Conservation (phyloP, 2,888 invertebrate genomes). For the Carterocephalus palaemon region DNA sequence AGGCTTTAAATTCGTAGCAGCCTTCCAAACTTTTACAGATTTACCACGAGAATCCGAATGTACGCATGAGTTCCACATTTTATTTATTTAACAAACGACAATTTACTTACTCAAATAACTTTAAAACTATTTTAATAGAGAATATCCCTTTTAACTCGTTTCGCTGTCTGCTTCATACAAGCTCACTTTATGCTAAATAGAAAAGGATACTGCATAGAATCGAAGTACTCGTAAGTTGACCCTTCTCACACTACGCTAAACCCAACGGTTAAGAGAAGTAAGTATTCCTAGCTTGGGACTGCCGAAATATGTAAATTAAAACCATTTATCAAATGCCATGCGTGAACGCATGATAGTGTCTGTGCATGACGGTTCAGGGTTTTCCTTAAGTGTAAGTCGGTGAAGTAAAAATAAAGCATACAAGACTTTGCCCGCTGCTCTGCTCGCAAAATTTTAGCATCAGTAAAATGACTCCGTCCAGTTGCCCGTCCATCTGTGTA, state of each 20-base stretch:
- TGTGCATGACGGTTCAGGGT: too few relatives aligned
- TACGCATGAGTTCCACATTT: slow-evolving; percentile 25
- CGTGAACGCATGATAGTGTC: not conserved
- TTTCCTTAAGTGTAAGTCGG: not conserved
- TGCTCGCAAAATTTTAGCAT: too few relatives aligned
- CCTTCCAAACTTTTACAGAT: too few relatives aligned
- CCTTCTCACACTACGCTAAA: slow-evolving; percentile 49
- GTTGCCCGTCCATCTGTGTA: too few relatives aligned
- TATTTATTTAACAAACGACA: too few relatives aligned
- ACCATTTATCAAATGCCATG: slow-evolving; percentile 13
- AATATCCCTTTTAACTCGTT: slow-evolving; percentile 36
- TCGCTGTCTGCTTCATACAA: slow-evolving; percentile 30
- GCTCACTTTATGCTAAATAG: slow-evolving; percentile 26
- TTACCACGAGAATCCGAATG: slow-evolving; percentile 9
- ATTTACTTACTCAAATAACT: slow-evolving; percentile 15
- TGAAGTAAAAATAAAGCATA: not conserved
- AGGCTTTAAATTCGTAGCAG: too few relatives aligned
- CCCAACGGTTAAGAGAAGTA: slow-evolving; percentile 25
- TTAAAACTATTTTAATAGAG: slow-evolving; percentile 50
- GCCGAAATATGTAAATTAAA: slow-evolving; percentile 21
- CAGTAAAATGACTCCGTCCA: too few relatives aligned
- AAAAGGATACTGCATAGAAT: slow-evolving; percentile 35
- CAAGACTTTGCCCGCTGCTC: not conserved
- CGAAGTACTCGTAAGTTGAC: slow-evolving; percentile 54
- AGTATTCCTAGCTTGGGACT: not conserved